Percentiles rank a stretch among this genome's conserved stretches.
phyloP scores from a whole-genome alignment of 2,113 vertebrate genomes.

The Eira barbara region DNA sequence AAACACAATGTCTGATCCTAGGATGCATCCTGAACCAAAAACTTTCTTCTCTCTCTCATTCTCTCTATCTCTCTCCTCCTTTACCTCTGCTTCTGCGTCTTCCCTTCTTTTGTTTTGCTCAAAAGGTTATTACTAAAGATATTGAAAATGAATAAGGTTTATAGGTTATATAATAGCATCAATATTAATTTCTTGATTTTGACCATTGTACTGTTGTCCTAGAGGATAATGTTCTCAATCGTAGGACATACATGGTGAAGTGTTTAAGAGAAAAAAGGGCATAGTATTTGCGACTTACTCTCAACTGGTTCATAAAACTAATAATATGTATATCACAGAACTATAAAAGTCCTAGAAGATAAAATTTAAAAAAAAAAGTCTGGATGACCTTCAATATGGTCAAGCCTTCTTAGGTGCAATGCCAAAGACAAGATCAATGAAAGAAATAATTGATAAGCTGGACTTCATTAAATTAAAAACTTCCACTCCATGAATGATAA shows the following conservation, averaged over 20 bases:
- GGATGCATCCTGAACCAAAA: background rate
- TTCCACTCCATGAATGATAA: background rate
- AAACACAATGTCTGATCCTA: background rate
- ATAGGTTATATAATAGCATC: background rate
- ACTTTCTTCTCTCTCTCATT: background rate
- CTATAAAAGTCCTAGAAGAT: background rate
- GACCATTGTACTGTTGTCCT: background rate
- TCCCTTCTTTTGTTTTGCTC: background rate
- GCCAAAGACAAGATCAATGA: background rate
- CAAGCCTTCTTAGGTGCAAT: background rate
- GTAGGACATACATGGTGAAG: background rate
- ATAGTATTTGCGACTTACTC: background rate
- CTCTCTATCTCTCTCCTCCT: background rate
- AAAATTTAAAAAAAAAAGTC: background rate
- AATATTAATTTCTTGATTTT: background rate
- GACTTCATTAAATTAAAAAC: background rate
- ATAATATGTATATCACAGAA: background rate
- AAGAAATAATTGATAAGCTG: background rate
- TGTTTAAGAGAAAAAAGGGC: background rate
- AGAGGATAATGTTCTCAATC: background rate
- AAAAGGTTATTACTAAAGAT: background rate
- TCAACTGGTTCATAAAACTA: background rate
- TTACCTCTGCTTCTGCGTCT: background rate
- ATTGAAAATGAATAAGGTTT: background rate
- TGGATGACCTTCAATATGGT: background rate